Evolutionary conservation across 1,140 invertebrate species (phyloP).

Genomic region (Anagrus nilaparvatae): DNA sequence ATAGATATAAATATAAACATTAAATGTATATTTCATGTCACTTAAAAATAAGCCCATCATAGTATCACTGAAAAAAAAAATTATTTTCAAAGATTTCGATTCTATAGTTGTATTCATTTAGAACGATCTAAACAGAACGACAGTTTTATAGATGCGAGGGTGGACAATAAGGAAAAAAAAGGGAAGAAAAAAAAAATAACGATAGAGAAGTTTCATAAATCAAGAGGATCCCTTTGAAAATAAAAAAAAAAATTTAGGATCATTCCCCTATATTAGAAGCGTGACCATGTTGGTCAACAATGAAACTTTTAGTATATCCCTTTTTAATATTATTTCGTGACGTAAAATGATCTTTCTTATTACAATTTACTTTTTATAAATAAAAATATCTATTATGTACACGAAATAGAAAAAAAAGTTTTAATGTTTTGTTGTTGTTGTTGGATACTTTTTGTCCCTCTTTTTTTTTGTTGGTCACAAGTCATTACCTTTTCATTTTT

Average conservation of each 20-base stretch:
- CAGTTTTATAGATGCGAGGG: background rate
- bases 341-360: background rate
- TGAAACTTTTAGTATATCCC: slow-evolving; percentile 5
- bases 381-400: too few species aligned
- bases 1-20: too few species aligned
- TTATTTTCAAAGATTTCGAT: too few species aligned
- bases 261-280: slow-evolving; percentile 10
- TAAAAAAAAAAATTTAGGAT: too few species aligned
- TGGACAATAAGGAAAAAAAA: background rate
- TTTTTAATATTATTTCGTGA: background rate
- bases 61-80: too few species aligned
- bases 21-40: background rate
- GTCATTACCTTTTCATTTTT: slow-evolving; percentile 22
- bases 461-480: slow-evolving; percentile 22
- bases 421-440: too few species aligned
- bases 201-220: slow-evolving; percentile 12
- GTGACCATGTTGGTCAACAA: slow-evolving; percentile 24
- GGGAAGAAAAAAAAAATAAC: slow-evolving; percentile 1
- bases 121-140: slow-evolving; percentile 10
- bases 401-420: too few species aligned
- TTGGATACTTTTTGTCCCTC: too few species aligned
- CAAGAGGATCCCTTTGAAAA: slow-evolving; percentile 9
- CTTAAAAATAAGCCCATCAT: background rate
- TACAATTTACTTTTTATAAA: too few species aligned
- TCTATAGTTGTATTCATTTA: too few species aligned